Conservation (phyloP, 2,888 invertebrate genomes). For the Aphodius granarius region DNA sequence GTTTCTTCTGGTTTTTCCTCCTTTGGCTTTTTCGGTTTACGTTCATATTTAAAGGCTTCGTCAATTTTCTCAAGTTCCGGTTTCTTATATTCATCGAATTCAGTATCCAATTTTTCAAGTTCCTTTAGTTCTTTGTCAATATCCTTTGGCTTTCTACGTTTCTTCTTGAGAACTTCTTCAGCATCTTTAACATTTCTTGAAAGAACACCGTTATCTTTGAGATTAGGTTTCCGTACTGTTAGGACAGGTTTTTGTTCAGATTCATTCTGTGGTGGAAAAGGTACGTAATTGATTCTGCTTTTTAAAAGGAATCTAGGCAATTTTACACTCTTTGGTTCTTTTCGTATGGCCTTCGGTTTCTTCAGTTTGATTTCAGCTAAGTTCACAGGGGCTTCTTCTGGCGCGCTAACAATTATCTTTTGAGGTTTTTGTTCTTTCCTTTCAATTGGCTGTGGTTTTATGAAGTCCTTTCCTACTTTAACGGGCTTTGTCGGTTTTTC, state of each 20-base stretch:
- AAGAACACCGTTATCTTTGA: slow-evolving; percentile 51
- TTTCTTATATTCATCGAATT: slow-evolving; percentile 52
- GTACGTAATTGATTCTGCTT: slow-evolving; percentile 66
- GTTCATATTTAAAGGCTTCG: slow-evolving; percentile 43
- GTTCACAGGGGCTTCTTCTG: slow-evolving; percentile 55
- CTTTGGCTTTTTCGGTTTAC: slow-evolving; percentile 33
- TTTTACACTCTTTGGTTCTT: slow-evolving; percentile 41
- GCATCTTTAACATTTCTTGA: slow-evolving; percentile 57
- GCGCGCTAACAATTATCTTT: slow-evolving; percentile 61
- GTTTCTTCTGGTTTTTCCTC: slow-evolving; percentile 37
- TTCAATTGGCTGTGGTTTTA: slow-evolving; percentile 24
- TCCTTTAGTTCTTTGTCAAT: slow-evolving; percentile 48
- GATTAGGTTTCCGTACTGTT: slow-evolving; percentile 47
- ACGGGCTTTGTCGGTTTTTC: slow-evolving; percentile 41
- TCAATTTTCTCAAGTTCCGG: slow-evolving; percentile 49
- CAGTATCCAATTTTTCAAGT: slow-evolving; percentile 53
- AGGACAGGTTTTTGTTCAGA: slow-evolving; percentile 46
- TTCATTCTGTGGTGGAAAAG: slow-evolving; percentile 51
- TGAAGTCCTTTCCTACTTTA: slow-evolving; percentile 27
- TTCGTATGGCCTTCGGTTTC: slow-evolving; percentile 45
- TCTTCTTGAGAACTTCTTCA: slow-evolving; percentile 45
- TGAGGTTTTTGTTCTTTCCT: slow-evolving; percentile 58
- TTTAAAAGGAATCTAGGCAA: slow-evolving; percentile 71
- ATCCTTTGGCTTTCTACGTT: slow-evolving; percentile 48
- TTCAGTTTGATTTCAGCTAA: slow-evolving; percentile 69